phyloP scores from a whole-genome alignment of 2,113 vertebrate genomes.

The Ciconia boyciana region DNA sequence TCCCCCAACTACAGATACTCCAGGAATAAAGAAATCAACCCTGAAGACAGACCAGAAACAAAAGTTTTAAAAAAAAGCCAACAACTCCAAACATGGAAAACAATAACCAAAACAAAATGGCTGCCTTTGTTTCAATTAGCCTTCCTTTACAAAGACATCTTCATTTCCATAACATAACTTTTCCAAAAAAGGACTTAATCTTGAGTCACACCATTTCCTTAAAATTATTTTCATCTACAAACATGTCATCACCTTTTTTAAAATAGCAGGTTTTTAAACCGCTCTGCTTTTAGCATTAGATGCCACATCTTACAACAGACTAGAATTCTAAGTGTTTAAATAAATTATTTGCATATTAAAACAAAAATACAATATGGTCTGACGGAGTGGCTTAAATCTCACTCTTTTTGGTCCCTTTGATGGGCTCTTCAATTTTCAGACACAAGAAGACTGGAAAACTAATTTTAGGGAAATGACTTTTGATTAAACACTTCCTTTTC shows the following conservation, averaged over 20 bases:
- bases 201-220: not conserved
- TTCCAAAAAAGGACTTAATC: not conserved
- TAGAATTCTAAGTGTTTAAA: not conserved
- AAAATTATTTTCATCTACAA: not conserved
- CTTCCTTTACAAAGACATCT: not conserved
- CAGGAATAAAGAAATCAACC: constrained; percentile 95
- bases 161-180: not conserved
- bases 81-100: not conserved
- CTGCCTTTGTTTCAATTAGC: not conserved
- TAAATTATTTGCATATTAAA: not conserved
- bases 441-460: not conserved
- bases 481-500: not conserved
- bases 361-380: not conserved
- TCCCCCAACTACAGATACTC: constrained; percentile 86
- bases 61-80: not conserved
- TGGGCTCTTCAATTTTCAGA: not conserved
- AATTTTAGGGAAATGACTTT: not conserved
- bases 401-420: not conserved
- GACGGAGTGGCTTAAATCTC: not conserved
- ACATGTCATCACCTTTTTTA: not conserved
- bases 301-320: not conserved
- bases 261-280: not conserved
- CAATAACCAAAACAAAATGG: not conserved
- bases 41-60: constrained; percentile 66
- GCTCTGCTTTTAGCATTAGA: not conserved